These are phyloP conservation scores for Neria commutata DNA, from an alignment of 2,888 invertebrate genomes.

Conservation along the genomic window DNA sequence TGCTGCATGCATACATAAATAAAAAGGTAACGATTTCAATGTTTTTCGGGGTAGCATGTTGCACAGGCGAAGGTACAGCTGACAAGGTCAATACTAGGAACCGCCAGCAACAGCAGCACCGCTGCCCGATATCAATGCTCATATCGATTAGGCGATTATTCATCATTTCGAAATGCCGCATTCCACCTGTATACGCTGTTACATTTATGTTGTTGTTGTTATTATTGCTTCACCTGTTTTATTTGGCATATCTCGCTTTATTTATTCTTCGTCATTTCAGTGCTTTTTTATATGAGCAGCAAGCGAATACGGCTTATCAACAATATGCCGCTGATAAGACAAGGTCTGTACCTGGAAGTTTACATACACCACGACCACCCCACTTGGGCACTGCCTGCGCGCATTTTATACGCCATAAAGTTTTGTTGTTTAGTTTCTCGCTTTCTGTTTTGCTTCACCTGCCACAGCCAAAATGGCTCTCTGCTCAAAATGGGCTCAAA, in stretches of 20 bases:
- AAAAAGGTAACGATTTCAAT: neutral
- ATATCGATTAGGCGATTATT: neutral
- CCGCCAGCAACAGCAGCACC: neutral
- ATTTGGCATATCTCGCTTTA: neutral
- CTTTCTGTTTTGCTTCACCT: neutral
- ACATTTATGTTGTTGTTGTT: no score
- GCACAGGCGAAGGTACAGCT: constrained; percentile 41
- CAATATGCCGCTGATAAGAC: no score
- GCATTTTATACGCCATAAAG: neutral
- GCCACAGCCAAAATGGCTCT: no score
- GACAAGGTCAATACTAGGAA: constrained; percentile 46
- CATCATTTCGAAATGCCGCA: neutral
- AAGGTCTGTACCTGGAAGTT: no score
- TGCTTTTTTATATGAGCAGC: no score
- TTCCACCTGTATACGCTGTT: neutral
- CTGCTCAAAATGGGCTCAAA: no score
- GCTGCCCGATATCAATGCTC: neutral
- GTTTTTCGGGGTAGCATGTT: no score
- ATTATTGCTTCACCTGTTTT: neutral
- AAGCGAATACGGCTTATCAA: no score
- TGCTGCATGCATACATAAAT: neutral
- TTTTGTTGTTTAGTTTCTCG: neutral
- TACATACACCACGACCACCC: no score
- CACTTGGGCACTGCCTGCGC: neutral
- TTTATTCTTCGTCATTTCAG: constrained; percentile 1